Conservation (phyloP, 1,140 invertebrate species). For the Dolichoris vasculosae region DNA sequence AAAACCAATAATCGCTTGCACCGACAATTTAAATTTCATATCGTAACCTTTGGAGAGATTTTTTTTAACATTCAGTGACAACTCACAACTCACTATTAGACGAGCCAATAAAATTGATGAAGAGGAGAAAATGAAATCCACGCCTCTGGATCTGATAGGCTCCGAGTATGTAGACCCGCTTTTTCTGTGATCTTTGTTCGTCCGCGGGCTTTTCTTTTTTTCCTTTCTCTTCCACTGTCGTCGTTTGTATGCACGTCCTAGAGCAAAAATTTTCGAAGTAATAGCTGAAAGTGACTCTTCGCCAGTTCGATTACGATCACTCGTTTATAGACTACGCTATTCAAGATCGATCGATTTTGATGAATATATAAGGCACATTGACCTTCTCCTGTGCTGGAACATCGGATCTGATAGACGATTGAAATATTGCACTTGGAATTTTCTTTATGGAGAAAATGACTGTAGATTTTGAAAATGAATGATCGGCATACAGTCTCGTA, state of each 20-base stretch:
- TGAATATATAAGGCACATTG: neutral
- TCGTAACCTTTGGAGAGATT: neutral
- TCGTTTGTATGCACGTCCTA: neutral
- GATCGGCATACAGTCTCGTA: neutral
- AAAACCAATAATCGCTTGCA: neutral
- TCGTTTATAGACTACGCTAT: neutral
- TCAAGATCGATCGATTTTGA: conserved; percentile 15
- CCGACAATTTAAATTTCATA: neutral
- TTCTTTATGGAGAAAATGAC: neutral
- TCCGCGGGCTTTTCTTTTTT: neutral
- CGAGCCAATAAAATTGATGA: neutral
- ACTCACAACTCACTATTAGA: neutral
- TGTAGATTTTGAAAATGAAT: neutral
- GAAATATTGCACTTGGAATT: conserved; percentile 1
- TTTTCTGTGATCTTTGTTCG: neutral
- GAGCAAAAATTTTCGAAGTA: neutral
- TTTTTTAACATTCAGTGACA: neutral
- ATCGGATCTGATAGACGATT: neutral
- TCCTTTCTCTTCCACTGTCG: neutral
- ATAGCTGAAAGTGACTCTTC: neutral
- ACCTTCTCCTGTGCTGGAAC: neutral
- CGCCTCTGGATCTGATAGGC: neutral
- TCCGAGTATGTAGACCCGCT: neutral
- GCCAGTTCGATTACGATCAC: conserved; percentile 12
- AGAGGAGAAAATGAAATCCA: neutral